phyloP scores from a whole-genome alignment of 2,888 invertebrate genomes.

The Tipula vernalis region DNA sequence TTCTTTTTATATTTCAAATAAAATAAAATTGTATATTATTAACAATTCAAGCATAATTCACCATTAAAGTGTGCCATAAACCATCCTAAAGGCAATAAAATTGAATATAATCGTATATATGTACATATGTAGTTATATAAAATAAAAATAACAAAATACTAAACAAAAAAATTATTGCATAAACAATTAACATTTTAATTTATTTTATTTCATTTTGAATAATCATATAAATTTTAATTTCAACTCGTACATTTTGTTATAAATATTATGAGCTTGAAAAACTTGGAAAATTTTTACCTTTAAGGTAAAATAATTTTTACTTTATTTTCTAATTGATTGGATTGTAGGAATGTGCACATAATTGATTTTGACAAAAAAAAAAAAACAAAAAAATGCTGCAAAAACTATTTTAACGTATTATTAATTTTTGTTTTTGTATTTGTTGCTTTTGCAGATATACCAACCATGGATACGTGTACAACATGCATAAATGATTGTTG shows the following conservation, averaged over 20 bases:
- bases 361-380: neutral
- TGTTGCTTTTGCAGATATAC: neutral
- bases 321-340: neutral
- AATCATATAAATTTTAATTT: neutral
- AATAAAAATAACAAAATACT: neutral
- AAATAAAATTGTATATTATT: neutral
- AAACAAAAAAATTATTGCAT: neutral
- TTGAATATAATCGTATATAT: neutral
- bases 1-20: neutral
- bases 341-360: neutral
- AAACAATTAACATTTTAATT: conserved; percentile 4
- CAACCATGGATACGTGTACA: neutral
- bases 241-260: neutral
- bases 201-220: neutral
- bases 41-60: neutral
- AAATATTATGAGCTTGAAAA: neutral
- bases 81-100: neutral
- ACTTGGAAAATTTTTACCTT: neutral
- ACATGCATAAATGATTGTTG: neutral
- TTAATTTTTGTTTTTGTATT: neutral
- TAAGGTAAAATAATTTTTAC: neutral
- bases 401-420: neutral
- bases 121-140: neutral
- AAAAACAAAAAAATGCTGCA: neutral
- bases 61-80: conserved; percentile 4